phyloP scores from a whole-genome alignment of 2,888 invertebrate species.

The Dione vanillae region DNA sequence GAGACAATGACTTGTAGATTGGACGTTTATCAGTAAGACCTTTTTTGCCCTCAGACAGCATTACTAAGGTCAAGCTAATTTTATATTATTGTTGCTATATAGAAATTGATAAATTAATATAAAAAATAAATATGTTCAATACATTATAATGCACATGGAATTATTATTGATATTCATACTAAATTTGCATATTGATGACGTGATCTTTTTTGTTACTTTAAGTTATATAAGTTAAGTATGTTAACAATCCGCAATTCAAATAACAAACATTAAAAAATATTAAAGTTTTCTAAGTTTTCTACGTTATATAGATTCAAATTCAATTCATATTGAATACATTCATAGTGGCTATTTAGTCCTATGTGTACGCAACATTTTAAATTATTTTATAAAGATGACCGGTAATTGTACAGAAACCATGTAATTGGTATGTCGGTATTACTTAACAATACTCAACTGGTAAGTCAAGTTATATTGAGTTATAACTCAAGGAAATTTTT shows the following conservation, averaged over 20 bases:
- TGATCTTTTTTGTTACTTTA: no score
- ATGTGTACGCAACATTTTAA: no score
- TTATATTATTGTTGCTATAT: conserved; percentile 6
- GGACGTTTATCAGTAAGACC: conserved; percentile 21
- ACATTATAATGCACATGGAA: background rate
- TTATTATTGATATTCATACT: background rate
- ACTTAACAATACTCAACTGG: conserved; percentile 8
- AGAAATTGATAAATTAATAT: conserved; percentile 7
- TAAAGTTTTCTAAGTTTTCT: no score
- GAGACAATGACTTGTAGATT: conserved; percentile 15
- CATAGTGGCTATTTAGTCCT: no score
- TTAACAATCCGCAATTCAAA: no score
- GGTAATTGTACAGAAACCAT: conserved; percentile 7
- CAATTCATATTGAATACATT: no score
- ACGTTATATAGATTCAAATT: no score
- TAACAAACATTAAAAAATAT: no score
- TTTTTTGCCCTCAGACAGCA: background rate
- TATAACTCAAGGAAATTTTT: conserved; percentile 1
- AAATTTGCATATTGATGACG: no score
- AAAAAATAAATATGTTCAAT: no score
- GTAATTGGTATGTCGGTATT: conserved; percentile 17
- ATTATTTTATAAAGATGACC: background rate
- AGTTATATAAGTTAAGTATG: no score
- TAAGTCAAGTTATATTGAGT: conserved; percentile 6
- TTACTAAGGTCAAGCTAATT: conserved; percentile 27